Conservation (phyloP, 2,797 vertebrate genomes). For the Lagodon rhomboides region DNA sequence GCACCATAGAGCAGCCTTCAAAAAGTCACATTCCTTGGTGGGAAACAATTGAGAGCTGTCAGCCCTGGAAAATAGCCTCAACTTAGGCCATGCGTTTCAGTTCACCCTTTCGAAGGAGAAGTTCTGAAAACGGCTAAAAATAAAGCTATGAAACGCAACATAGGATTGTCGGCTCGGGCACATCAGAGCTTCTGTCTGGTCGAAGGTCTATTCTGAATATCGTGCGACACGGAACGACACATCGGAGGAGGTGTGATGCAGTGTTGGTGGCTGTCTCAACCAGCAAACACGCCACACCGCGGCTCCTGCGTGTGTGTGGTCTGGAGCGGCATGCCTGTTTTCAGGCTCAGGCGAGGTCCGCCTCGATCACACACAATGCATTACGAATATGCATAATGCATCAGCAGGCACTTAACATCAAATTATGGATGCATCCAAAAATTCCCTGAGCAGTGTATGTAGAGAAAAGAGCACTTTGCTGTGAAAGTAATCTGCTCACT, state of each 20-base stretch:
- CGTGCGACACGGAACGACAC: constrained; percentile 14
- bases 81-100: constrained; percentile 30
- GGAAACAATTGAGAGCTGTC: constrained; percentile 66
- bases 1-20: constrained; percentile 56
- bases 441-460: constrained; percentile 57
- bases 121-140: constrained; percentile 38
- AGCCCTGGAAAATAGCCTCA: constrained; percentile 54
- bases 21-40: constrained; percentile 53
- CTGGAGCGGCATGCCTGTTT: constrained; percentile 28
- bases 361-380: constrained; percentile 75
- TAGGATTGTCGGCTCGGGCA: constrained; percentile 1
- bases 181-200: constrained; percentile 8
- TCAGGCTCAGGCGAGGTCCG: constrained; percentile 58
- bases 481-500: constrained; percentile 73
- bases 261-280: constrained; percentile 14
- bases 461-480: constrained; percentile 60
- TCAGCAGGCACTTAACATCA: constrained; percentile 79
- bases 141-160: constrained; percentile 37
- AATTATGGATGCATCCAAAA: constrained; percentile 80
- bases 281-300: constrained; percentile 9
- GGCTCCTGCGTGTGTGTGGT: constrained; percentile 32
- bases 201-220: constrained; percentile 22
- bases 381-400: constrained; percentile 84
- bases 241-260: constrained; percentile 24
- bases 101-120: constrained; percentile 43